Percentiles rank a stretch among this genome's conserved stretches.
phyloP scores from a whole-genome alignment of 2,797 vertebrate genomes.

The Hyperoplus immaculatus region DNA sequence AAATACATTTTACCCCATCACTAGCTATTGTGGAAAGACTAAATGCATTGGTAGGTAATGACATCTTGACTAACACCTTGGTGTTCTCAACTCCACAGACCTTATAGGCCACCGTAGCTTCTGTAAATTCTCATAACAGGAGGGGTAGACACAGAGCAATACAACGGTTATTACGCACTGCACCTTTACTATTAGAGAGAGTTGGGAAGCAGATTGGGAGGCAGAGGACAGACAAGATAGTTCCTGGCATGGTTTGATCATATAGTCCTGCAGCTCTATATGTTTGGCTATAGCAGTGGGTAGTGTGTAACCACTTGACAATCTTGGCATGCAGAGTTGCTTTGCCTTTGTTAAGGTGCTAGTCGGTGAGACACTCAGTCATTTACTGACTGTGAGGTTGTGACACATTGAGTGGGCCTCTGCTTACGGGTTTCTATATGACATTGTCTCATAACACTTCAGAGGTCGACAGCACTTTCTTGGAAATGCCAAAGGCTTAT shows the following conservation, averaged over 20 bases:
- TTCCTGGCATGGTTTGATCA: slow-evolving; percentile 26
- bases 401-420: slow-evolving; percentile 6
- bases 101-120: no score
- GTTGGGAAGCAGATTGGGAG: neutral
- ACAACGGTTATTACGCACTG: no score
- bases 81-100: no score
- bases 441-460: slow-evolving; percentile 11
- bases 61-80: no score
- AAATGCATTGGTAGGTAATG: no score
- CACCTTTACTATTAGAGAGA: no score
- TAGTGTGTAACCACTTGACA: slow-evolving; percentile 39
- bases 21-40: no score
- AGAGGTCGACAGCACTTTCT: neutral
- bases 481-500: slow-evolving; percentile 17
- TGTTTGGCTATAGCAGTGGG: slow-evolving; percentile 21
- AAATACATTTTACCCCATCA: no score
- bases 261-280: slow-evolving; percentile 22
- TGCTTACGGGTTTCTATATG: slow-evolving; percentile 1
- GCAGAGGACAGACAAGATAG: neutral
- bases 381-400: slow-evolving; percentile 20
- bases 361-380: slow-evolving; percentile 42
- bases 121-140: no score
- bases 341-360: slow-evolving; percentile 42
- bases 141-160: no score
- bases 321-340: slow-evolving; percentile 23